Evolutionary conservation across 2,797 vertebrate species (phyloP).

Genomic region (Siniperca scherzeri): DNA sequence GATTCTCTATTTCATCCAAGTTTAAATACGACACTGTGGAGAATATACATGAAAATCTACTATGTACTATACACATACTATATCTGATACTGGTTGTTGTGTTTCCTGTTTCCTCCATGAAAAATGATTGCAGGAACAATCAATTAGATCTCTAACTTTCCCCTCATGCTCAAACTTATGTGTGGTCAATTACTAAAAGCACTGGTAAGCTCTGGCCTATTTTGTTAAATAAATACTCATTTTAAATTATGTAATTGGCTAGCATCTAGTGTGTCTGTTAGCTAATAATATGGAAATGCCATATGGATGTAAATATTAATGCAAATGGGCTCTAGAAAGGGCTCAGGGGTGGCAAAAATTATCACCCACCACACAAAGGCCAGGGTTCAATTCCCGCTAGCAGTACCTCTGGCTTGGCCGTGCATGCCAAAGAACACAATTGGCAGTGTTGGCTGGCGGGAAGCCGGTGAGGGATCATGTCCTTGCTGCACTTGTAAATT

Average conservation of each 20-base stretch:
- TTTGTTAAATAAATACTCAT: neutral
- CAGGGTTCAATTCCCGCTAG: neutral
- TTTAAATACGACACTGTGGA: neutral
- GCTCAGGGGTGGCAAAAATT: neutral
- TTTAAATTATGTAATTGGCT: neutral
- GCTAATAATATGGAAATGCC: neutral
- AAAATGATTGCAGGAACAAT: neutral
- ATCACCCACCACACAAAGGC: neutral
- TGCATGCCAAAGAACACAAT: constrained; percentile 9
- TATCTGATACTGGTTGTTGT: neutral
- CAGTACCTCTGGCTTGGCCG: neutral
- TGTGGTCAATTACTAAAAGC: neutral
- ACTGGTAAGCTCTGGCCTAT: neutral
- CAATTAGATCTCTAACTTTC: neutral
- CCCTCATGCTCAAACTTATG: neutral
- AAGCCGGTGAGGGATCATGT: constrained; percentile 19
- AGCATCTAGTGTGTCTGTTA: neutral
- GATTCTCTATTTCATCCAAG: neutral
- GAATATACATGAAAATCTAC: neutral
- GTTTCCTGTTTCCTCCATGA: neutral
- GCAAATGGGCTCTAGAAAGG: neutral
- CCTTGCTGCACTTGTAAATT: neutral
- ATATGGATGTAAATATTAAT: constrained; percentile 8
- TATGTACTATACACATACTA: too few relatives aligned
- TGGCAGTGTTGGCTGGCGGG: neutral